Evolutionary conservation across 2,113 vertebrate genomes (phyloP), one percentile per base, ranked within the genome.

Genomic region (Prinia subflava): DNA sequence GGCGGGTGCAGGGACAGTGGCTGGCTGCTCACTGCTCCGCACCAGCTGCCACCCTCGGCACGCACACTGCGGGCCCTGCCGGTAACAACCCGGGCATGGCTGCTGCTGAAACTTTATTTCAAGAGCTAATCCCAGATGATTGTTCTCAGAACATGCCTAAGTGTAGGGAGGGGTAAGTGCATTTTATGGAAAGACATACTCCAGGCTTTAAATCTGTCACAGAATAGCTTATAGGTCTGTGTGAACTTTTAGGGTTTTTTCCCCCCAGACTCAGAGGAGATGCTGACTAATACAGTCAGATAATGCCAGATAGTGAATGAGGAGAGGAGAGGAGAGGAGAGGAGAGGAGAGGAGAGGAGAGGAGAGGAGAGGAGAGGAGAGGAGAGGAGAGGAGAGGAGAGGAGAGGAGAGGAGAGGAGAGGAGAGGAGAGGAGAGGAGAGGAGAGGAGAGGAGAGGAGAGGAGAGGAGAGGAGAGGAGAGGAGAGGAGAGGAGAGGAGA

Each of bases 1-100:
- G 83, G 71, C 96, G 96, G 93, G 92, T 96, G 79, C 94, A 79
- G 87, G 84, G 91, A 97, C 96, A 96, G 95, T 89, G 60, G 73
- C 86, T 68, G 64, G 52, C 82, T 89, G 33, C 96, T 95, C 60
- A 83, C 87, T 81, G 68, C 65, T 73, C 49, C n/a, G 33, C 77
- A 74, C 82, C 95, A 96, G 92, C 96, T 97, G 91, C 94, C 94
- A 65, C 41, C 85, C 67, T 91, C 92, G 79, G 92, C 75, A 64
- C 20, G 60, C 69, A 19, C 7, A 16, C 21, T 13, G 63, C 23
- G 35, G 28, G 62, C 42, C 56, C 77, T 88, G 67, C 79, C 60
- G 70, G 21, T 62, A 71, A 84, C 74, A 81, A 16, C 69, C 70
- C 52, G 9, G 22, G 42, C 75, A 69, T 0, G 31, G 73, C 91